A percentile compares a stretch with the other conserved stretches of the same genome.
phyloP scores from a whole-genome alignment of 2,888 invertebrate genomes.

The Tridacna gigas region DNA sequence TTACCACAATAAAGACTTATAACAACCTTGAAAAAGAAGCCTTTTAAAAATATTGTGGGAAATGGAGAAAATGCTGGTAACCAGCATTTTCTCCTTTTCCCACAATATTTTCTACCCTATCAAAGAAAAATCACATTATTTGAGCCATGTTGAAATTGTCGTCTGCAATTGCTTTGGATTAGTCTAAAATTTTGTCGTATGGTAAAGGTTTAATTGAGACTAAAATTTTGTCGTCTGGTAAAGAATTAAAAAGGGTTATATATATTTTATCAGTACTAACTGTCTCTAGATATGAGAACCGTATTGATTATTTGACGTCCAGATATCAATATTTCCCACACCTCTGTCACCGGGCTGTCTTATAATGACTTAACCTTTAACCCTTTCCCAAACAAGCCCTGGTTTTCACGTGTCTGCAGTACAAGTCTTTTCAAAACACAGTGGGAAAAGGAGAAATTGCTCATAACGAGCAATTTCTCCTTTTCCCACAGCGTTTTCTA shows the following conservation, averaged over 20 bases:
- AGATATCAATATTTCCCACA: constrained; percentile 29
- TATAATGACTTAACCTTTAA: constrained; percentile 20
- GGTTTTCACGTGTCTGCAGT: not conserved
- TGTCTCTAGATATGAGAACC: not conserved
- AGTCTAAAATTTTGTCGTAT: too few species aligned
- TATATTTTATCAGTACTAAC: not conserved
- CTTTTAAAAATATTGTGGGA: too few species aligned
- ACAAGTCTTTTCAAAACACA: not conserved
- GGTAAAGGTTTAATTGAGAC: too few species aligned
- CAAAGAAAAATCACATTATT: too few species aligned
- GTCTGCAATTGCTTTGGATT: too few species aligned
- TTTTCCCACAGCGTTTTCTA: not conserved
- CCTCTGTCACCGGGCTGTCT: constrained; percentile 21
- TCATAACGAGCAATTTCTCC: not conserved
- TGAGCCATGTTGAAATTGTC: too few species aligned
- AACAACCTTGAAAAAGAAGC: too few species aligned
- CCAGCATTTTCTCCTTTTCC: too few species aligned
- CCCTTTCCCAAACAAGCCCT: not conserved
- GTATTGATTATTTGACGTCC: constrained; percentile 6
- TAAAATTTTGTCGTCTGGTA: too few species aligned
- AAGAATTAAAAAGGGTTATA: not conserved
- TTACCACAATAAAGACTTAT: too few species aligned
- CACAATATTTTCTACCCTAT: too few species aligned
- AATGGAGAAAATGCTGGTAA: too few species aligned
- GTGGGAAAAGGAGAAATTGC: not conserved